Evolutionary conservation across 2,113 vertebrate genomes (phyloP), one percentile per base, ranked within the genome.

Genomic region (Pelusios castaneus): DNA sequence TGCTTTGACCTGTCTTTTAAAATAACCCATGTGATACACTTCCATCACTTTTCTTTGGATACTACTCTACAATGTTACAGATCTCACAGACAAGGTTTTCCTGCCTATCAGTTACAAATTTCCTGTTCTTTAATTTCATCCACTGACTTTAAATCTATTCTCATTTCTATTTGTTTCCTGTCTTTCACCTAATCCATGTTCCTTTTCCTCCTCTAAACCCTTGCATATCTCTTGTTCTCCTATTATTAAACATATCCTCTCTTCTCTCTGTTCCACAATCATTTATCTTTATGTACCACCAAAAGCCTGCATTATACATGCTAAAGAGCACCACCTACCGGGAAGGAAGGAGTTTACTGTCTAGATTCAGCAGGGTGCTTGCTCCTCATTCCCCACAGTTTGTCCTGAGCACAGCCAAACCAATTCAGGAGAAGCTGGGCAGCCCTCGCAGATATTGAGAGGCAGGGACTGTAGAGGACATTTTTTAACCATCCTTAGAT

Each of bases 1-100:
- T 88, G 45, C 49, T 89, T 41, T 85, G 84, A 14, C 10, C 41
- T 67, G 70, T 19, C 78, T 56, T 91, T 89, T 82, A 70, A 94
- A 85, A 75, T 12, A 34, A 6, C 13, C 5, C 38, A 87, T 19
- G 24, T 1, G 67, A 34, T 85, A 88, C n/a, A 43, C 63, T 88
- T 89, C 84, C 63, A 82, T 43, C 80, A 54, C 45, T 85, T 63
- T 90, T 49, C 89, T 67, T 89, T 45, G 49, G 80, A 54, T 34
- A 45, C 8, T 38, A 67, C n/a, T 67, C 34, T 17, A 34, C 1
- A 17, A 60, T 11, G 0, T 0, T 4, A 54, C 3, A 10, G 14
- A 34, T 91, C 84, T 82, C 75, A 84, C 1, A 3, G 84, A 49
- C 43, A 93, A 41, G 6, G 7, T 83, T 63, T 80, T 49, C 47